Percentiles rank a stretch among this genome's conserved stretches.
phyloP scores from a whole-genome alignment of 2,113 vertebrate species.

The Thermophis baileyi region DNA sequence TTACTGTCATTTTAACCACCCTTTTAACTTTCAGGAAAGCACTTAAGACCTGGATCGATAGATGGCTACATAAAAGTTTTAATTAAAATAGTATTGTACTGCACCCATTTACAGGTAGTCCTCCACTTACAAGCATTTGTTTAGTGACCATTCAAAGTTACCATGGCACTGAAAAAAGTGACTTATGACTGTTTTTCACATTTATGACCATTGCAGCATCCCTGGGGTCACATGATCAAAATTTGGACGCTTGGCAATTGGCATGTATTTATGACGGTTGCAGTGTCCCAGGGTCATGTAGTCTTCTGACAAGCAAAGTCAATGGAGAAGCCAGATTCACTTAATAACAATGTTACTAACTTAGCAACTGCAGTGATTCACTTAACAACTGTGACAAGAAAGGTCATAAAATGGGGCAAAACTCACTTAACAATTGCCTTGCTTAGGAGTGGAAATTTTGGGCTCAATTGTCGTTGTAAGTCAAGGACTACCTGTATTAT shows the following conservation, averaged over 20 bases:
- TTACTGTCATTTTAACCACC: neutral
- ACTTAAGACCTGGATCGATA: neutral
- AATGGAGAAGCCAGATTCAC: neutral
- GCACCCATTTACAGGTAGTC: neutral
- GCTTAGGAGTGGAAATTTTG: neutral
- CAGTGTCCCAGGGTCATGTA: neutral
- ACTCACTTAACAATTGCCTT: neutral
- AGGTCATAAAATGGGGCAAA: neutral
- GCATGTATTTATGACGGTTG: neutral
- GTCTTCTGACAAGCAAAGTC: neutral
- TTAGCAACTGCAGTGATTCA: neutral
- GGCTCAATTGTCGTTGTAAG: neutral
- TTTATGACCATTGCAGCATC: neutral
- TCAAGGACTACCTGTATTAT: neutral
- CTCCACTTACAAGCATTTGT: neutral
- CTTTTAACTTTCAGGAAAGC: neutral
- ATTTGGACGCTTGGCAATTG: neutral
- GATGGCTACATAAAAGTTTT: neutral
- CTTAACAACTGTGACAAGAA: neutral
- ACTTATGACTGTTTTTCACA: neutral
- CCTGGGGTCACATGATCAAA: neutral
- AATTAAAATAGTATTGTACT: neutral
- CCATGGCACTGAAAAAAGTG: neutral
- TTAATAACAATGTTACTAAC: neutral
- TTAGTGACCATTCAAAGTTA: neutral